Evolutionary conservation across 2,888 invertebrate species (phyloP).

Genomic region (Watsonalla binaria): DNA sequence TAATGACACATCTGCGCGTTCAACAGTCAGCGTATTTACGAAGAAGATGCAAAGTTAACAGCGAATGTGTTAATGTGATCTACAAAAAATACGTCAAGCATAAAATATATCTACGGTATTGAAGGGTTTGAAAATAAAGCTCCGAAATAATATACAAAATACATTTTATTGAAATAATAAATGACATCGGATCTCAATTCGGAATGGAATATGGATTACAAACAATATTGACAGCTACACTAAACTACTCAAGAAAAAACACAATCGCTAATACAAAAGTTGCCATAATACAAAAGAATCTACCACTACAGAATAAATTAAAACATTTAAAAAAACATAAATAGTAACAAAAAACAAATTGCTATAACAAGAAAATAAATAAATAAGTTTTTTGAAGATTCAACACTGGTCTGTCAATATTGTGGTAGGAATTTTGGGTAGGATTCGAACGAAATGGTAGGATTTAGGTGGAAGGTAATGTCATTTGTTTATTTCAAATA

Average conservation of each 20-base stretch:
- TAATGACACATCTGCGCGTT: too few relatives aligned
- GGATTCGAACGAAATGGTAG: constrained; percentile 23
- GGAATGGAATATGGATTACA: constrained; percentile 66
- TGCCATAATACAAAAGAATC: constrained; percentile 52
- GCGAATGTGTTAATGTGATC: too few relatives aligned
- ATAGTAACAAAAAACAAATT: constrained; percentile 71
- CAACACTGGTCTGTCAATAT: constrained; percentile 80
- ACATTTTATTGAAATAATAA: constrained; percentile 78
- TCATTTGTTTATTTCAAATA: constrained; percentile 75
- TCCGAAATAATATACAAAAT: constrained; percentile 52
- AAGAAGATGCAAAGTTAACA: too few relatives aligned
- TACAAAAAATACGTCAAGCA: background rate
- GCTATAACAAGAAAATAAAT: constrained; percentile 69
- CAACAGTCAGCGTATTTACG: too few relatives aligned
- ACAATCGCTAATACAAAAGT: constrained; percentile 56
- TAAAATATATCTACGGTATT: background rate
- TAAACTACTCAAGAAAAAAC: constrained; percentile 61
- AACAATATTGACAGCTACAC: constrained; percentile 75
- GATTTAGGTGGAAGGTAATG: constrained; percentile 36
- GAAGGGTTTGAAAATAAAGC: constrained; percentile 38
- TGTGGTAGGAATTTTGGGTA: constrained; percentile 44
- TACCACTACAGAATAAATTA: constrained; percentile 73
- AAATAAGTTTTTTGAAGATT: constrained; percentile 69
- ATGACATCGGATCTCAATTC: constrained; percentile 67
- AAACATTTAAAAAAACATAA: constrained; percentile 69